These are phyloP conservation scores for Microcebus ravelobensis DNA, from an alignment of 2,113 vertebrate species.

Conservation along the genomic window DNA sequence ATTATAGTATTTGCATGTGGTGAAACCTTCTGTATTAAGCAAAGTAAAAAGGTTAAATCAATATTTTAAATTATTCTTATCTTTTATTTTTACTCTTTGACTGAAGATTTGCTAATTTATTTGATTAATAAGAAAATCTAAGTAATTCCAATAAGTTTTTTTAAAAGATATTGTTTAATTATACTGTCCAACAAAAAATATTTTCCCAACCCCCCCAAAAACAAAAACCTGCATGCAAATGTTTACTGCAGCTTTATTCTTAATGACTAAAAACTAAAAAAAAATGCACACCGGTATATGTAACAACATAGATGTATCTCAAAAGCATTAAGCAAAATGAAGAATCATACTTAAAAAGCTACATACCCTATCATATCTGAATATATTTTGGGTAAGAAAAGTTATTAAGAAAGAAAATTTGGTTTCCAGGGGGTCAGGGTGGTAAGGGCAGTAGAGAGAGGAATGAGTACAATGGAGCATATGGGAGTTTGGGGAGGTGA, in stretches of 20 bases:
- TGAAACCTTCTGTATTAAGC: background rate
- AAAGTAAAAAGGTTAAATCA: background rate
- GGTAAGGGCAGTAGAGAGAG: background rate
- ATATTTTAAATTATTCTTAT: background rate
- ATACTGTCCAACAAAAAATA: background rate
- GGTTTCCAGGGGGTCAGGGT: background rate
- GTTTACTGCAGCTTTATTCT: background rate
- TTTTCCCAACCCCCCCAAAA: background rate
- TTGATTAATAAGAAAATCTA: background rate
- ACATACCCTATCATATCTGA: background rate
- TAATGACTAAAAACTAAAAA: background rate
- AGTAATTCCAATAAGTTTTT: background rate
- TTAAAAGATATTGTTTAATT: background rate
- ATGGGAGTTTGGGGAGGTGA: fast-evolving
- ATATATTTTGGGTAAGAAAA: background rate
- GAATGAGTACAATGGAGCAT: background rate
- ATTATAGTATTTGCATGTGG: background rate
- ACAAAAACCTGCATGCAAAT: background rate
- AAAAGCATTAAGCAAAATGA: background rate
- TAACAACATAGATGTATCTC: background rate
- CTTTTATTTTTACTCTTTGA: background rate
- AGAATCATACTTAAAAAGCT: background rate
- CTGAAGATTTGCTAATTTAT: conserved; percentile 24
- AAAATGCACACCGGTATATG: background rate
- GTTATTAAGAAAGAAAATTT: background rate